A percentile compares a stretch with the other conserved stretches of the same genome.
Conservation (phyloP, 2,888 invertebrate species). For the Xanthia togata region DNA sequence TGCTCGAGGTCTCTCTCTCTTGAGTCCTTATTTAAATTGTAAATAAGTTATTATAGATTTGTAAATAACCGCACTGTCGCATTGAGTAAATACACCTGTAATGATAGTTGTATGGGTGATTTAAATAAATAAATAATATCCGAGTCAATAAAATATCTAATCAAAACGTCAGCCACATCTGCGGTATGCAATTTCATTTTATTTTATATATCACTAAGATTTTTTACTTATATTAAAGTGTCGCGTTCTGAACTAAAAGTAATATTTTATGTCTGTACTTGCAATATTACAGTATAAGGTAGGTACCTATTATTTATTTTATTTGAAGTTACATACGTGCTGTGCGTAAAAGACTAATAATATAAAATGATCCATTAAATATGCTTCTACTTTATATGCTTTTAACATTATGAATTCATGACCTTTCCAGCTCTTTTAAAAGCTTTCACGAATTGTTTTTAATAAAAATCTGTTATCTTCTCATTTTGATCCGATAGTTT, state of each 20-base stretch:
- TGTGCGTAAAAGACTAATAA: conserved; percentile 2
- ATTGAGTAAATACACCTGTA: no score
- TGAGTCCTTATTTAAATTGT: no score
- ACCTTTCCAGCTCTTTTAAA: conserved; percentile 10
- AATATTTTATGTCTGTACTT: conserved; percentile 4
- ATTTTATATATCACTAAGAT: not conserved
- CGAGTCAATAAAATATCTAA: not conserved
- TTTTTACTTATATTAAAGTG: conserved; percentile 4
- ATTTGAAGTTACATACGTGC: conserved; percentile 18
- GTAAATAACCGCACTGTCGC: no score
- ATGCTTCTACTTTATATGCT: conserved; percentile 21
- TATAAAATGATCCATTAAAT: conserved; percentile 9
- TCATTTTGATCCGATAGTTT: not conserved
- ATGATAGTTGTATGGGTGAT: no score
- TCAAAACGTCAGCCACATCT: conserved; percentile 25
- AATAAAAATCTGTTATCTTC: not conserved
- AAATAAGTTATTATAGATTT: no score
- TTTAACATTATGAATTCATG: conserved; percentile 43
- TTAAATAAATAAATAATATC: not conserved
- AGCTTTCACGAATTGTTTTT: not conserved
- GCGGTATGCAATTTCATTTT: not conserved
- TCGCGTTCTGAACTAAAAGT: conserved; percentile 5
- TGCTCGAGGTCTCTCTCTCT: no score
- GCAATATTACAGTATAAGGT: conserved; percentile 3
- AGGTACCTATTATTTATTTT: conserved; percentile 2